Evolutionary conservation across 1,140 invertebrate species (phyloP), one percentile per base, ranked within the genome.

Genomic region (Schlechtendalia chinensis): DNA sequence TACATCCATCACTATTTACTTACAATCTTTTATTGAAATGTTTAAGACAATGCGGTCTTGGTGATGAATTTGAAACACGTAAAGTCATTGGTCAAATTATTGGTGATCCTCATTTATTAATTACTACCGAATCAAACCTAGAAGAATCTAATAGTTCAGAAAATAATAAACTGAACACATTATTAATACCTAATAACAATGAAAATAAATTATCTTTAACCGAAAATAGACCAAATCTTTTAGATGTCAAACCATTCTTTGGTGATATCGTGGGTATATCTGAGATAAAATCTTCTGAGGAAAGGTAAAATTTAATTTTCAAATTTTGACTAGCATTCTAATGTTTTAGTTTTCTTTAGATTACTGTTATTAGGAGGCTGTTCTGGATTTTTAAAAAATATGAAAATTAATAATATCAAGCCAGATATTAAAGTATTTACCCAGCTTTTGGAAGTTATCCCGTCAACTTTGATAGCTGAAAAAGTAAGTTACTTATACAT

Each of bases 1-100:
- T 95, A 8, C 88, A 85, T 72, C 93, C 94, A 3, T 89, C 89
- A 84, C 85, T 93, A 81, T 91, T 88, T 82, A 90, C 89, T 11
- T 97, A 93, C 83, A 96, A 96, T 89, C 87, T 96, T 29, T 86
- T 98, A 83, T 84, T 97, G 8, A 87, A 91, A 83, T 90, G 90
- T 84, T 89, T 91, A 0, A 89, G 92, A 82, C 94, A 97, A 83
- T 96, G 94, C 86, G 88, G 90, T 65, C 87, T 95, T 82, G 94
- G 93, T 0, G 87, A 90, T 84, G 84, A 90, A 53, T 88, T 90
- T 67, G 83, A 89, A 24, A 81, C 61, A 29, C 47, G 61, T 1
- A 81, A 69, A 69, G 14, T 56, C 19, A 81, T 71, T 71, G 47
- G 65, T 50, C 61, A 81, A 69, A 71, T 71, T 16, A 22, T 71